Conservation (phyloP, 2,113 vertebrate genomes). For the Xenus cinereus region DNA sequence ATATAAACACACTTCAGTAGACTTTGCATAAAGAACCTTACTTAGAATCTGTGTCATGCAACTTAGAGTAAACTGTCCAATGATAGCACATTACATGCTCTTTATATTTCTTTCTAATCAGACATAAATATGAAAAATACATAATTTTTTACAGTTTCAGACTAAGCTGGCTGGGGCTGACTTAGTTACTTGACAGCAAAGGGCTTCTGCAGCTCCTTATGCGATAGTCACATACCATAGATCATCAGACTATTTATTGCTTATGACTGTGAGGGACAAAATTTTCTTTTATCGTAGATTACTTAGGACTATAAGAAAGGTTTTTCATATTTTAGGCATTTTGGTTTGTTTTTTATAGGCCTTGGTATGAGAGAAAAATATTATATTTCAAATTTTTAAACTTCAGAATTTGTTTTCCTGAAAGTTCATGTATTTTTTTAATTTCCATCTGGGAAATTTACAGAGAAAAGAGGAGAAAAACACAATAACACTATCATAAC, state of each 20-base stretch:
- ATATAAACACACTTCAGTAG: not conserved
- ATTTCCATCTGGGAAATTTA: not conserved
- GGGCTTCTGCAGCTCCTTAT: not conserved
- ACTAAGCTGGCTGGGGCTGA: not conserved
- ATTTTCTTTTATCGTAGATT: not conserved
- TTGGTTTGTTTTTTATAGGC: not conserved
- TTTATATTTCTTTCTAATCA: not conserved
- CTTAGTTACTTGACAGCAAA: not conserved
- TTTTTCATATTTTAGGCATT: not conserved
- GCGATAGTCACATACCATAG: fast-evolving
- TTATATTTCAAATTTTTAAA: not conserved
- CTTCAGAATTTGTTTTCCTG: not conserved
- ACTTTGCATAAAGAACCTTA: not conserved
- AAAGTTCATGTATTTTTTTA: not conserved
- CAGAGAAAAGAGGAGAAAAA: not conserved
- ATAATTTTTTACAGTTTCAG: not conserved
- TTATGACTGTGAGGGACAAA: fast-evolving
- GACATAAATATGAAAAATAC: not conserved
- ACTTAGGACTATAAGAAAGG: not conserved
- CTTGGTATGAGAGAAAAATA: not conserved
- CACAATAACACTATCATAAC: fast-evolving
- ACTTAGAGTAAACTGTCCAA: not conserved
- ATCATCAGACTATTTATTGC: not conserved
- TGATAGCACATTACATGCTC: fast-evolving
- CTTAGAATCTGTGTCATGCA: not conserved